phyloP scores from a whole-genome alignment of 1,140 invertebrate species.

The Magallana ariakensis region DNA sequence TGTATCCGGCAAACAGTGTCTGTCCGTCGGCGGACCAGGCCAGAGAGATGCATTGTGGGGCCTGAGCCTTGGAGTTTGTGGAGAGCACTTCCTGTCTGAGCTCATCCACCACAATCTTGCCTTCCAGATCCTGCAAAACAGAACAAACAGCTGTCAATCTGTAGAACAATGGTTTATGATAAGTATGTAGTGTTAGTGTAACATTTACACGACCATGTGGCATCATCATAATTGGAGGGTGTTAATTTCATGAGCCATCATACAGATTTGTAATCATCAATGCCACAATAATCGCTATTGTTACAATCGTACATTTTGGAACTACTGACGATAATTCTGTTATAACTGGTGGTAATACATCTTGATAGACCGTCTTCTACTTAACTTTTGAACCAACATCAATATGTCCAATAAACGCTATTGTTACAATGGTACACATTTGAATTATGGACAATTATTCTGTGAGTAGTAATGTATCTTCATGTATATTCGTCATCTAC shows the following conservation, averaged over 20 bases:
- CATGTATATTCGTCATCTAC: no score
- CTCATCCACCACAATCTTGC: conserved; percentile 99
- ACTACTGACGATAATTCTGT: no score
- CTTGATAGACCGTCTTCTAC: no score
- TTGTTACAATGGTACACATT: no score
- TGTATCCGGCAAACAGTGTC: conserved; percentile 99
- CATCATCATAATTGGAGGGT: conserved; percentile 31
- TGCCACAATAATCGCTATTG: no score
- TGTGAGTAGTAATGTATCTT: no score
- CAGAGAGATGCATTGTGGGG: conserved; percentile 97
- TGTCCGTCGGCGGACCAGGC: conserved; percentile 99
- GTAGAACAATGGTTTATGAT: not conserved
- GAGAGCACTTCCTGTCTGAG: conserved; percentile 94
- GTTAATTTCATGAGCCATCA: conserved; percentile 40
- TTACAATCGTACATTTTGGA: no score
- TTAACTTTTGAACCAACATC: no score
- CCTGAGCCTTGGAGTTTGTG: conserved; percentile 83
- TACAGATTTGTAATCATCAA: not conserved
- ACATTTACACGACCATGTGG: not conserved
- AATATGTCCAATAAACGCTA: no score
- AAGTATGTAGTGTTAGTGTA: not conserved
- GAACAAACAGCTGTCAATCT: conserved; percentile 21
- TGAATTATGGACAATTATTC: no score
- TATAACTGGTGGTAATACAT: no score
- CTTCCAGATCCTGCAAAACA: conserved; percentile 93